Evolutionary conservation across 2,113 vertebrate species (phyloP), one percentile per base, ranked within the genome.

Genomic region (Galbula dea): DNA sequence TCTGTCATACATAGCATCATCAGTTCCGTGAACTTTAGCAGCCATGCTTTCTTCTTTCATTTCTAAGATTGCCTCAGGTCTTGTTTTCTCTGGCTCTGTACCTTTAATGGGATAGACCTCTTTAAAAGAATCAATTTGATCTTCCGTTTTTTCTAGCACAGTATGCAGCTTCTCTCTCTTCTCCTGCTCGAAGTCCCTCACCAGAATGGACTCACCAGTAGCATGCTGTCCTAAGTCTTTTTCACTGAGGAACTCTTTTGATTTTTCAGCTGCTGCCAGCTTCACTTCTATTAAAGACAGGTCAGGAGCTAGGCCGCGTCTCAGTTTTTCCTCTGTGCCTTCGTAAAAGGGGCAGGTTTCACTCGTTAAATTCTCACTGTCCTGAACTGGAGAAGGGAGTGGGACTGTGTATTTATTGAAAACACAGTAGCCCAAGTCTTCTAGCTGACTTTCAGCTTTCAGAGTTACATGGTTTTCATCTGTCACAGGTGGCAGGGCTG

Each of bases 361-460:
- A 7, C 98, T 96, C 0, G 93, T 89, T 73, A 98, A 79, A 92
- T 97, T 98, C 84, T 98, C 98, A 92, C 97, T 98, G 94, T 98
- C 98, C 89, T 98, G 98, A 55, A 99, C 99, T 74, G 99, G 99
- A 36, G 99, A 99, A 15, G 99, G 99, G 83, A 99, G 98, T 8
- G 99, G 99, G 24, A 99, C 99, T 14, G 99, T 99, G 96, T 99
- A 99, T 93, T 99, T 99, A 95, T 99, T 99, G 91, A 99, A 99
- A 89, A 99, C 99, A 96, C 99, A 99, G 93, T 99, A 99, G 67
- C 99, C 99, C 95, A 99, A 97, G 77, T 99, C 99, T 96, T 99
- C 99, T 9, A 98, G 91, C 66, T 99, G 99, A 93, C 98, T 99
- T 55, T 99, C 99, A 67, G 98, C 98, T 97, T 98, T 99, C 83